A percentile compares a stretch with the other conserved stretches of the same genome.
Evolutionary conservation across 2,113 vertebrate species (phyloP).

Genomic region (Buteo buteo): DNA sequence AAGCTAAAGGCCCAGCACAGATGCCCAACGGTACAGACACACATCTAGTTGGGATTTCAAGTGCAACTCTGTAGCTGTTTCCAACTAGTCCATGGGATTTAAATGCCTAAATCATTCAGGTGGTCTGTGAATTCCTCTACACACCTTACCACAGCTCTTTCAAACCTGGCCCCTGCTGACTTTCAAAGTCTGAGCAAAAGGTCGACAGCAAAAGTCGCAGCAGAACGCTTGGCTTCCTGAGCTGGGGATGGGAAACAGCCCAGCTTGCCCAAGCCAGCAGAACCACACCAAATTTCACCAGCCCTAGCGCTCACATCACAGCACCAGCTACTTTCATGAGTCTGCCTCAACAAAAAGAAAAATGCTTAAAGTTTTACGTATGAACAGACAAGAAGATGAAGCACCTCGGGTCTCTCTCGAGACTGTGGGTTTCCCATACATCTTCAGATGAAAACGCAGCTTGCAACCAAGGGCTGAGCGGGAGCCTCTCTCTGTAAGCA

Average conservation of each 20-base stretch:
- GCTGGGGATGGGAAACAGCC: background rate
- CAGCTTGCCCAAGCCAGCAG: background rate
- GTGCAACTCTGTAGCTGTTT: background rate
- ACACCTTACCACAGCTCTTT: background rate
- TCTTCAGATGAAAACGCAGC: background rate
- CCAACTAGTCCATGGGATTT: background rate
- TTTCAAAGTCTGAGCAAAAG: background rate
- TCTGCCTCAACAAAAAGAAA: background rate
- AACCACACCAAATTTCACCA: background rate
- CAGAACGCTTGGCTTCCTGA: background rate
- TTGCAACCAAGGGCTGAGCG: background rate
- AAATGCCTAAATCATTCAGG: background rate
- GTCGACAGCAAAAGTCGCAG: background rate
- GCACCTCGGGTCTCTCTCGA: background rate
- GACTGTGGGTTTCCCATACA: background rate
- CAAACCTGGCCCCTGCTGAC: background rate
- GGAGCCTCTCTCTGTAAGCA: background rate
- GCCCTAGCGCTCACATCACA: background rate
- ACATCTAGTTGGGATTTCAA: background rate
- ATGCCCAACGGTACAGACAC: background rate
- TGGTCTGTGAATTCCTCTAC: background rate
- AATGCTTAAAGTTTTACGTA: background rate
- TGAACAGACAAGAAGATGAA: background rate
- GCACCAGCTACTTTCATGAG: background rate
- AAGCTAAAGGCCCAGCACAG: background rate